Evolutionary conservation across 2,888 invertebrate species (phyloP), one percentile per base, ranked within the genome.

Genomic region (Autographa gamma): DNA sequence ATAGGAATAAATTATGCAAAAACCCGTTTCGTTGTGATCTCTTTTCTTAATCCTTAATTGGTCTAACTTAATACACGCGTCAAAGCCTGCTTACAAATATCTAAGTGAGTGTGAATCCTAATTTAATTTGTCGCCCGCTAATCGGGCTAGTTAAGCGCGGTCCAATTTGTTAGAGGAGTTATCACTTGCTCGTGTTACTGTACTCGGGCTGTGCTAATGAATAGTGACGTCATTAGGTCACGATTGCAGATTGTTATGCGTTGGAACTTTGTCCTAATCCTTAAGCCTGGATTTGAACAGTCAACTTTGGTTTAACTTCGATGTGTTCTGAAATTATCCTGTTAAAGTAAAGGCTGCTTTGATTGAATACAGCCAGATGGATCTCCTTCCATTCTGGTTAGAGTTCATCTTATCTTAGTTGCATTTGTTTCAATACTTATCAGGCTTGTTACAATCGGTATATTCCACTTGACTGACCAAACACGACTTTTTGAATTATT

Each of bases 81-180:
- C 58, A 41, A n/a, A 31, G 63, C 67, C 60, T 77, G 77, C 71
- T 66, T 60, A 48, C 67, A 80, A 48, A 61, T 76, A 60, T 38
- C 43, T 14, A 54, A 76, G 58, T 54, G 16, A 65, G 77, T 76
- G 66, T 48, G 43, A 66, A 63, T 61, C 71, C 63, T 76, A 80
- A 77, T 68, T 48, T 43, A n/a, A 59, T 80, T 69, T 54, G 48
- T 63, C 34, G 6, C n/a, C 54, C 63, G 79, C 68, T 80, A 80
- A 80, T 80, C 65, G 59, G 58, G 62, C 63, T 63, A 64, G 72
- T 73, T 75, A 81, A 71, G 68, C 43, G 48, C 34, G 63, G 71
- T 67, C 64, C 66, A 72, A 79, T 75, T 72, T 76, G 73, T 73
- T 72, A 67, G 48, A 38, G n/a, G 9, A 73, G 60, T 84, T 83